Conservation (phyloP, 2,888 invertebrate genomes). For the Monochamus alternatus region DNA sequence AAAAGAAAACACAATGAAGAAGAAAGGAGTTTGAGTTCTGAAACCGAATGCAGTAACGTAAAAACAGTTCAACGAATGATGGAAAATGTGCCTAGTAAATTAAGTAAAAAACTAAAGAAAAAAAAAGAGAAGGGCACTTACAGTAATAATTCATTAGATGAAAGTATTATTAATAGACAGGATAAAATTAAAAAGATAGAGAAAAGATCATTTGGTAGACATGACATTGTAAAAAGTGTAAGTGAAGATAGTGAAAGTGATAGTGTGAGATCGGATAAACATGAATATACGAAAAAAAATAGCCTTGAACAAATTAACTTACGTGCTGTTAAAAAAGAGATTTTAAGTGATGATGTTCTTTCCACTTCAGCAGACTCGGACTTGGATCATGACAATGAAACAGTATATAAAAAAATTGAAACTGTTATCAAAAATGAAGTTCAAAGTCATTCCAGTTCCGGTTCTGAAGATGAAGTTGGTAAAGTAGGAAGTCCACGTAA, state of each 20-base stretch:
- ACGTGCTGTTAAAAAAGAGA: background rate
- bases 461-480: background rate
- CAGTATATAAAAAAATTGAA: background rate
- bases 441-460: background rate
- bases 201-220: background rate
- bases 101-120: conserved; percentile 10
- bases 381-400: background rate
- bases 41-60: background rate
- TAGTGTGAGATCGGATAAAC: background rate
- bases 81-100: conserved; percentile 19
- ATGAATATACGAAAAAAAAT: background rate
- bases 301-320: background rate
- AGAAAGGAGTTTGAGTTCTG: background rate
- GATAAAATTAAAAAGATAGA: background rate
- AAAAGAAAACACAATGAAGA: background rate
- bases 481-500: background rate
- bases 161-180: background rate
- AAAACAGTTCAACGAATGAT: background rate
- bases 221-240: background rate
- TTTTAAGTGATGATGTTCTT: background rate
- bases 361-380: conserved; percentile 9
- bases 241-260: conserved; percentile 9
- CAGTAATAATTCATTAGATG: background rate
- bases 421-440: background rate
- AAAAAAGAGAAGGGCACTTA: background rate